These are phyloP conservation scores for Acronicta aceris DNA, from an alignment of 2,888 invertebrate species.

Conservation along the genomic window DNA sequence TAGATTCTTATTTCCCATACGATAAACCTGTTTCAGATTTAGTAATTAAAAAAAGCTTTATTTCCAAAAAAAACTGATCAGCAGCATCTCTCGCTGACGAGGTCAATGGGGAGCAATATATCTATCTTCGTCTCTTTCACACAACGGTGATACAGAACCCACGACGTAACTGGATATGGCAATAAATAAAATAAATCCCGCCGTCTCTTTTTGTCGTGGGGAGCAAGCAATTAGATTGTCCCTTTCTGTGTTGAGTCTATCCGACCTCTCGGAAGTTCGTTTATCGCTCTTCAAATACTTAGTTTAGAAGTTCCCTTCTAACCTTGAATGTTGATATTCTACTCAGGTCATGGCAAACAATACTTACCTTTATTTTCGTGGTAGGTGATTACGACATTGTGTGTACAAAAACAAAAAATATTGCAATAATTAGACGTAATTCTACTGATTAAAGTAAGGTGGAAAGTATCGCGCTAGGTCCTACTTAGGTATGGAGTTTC, in stretches of 20 bases:
- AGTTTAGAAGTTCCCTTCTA: conserved; percentile 81
- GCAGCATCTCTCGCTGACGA: conserved; percentile 64
- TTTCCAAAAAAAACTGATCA: conserved; percentile 66
- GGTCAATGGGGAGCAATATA: conserved; percentile 64
- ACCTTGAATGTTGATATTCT: conserved; percentile 83
- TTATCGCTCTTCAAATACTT: conserved; percentile 86
- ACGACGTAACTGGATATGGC: conserved; percentile 81
- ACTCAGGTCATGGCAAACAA: conserved; percentile 60
- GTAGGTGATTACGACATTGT: conserved; percentile 3
- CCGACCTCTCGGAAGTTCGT: conserved; percentile 73
- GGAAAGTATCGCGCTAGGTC: conserved; percentile 15
- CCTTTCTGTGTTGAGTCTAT: conserved; percentile 67
- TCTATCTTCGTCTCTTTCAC: conserved; percentile 73
- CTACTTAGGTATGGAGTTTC: too few relatives aligned
- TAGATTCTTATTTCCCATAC: conserved; percentile 43
- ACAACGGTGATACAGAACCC: conserved; percentile 67
- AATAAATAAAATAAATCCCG: conserved; percentile 82
- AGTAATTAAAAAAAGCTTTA: conserved; percentile 65
- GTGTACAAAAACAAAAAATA: conserved; percentile 4
- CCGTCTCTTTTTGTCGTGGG: conserved; percentile 62
- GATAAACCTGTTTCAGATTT: conserved; percentile 54
- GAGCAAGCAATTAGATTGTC: conserved; percentile 55
- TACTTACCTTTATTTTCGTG: conserved; percentile 41
- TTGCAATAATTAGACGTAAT: neutral
- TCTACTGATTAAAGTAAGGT: conserved; percentile 15